phyloP scores from a whole-genome alignment of 1,140 invertebrate species.

The Alviniconcha marisindica region DNA sequence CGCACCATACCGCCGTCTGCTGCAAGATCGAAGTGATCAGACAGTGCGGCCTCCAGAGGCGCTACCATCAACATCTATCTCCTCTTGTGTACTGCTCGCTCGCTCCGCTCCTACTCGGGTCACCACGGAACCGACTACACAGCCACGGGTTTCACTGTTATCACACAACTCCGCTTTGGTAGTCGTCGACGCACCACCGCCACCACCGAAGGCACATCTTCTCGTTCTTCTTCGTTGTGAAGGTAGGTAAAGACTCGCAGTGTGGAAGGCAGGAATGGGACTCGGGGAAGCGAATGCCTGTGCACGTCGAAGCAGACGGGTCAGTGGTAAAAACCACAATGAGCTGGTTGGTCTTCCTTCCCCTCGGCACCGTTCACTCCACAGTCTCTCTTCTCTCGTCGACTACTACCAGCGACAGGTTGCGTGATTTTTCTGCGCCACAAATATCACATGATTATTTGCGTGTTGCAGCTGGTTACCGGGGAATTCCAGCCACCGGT shows the following conservation, averaged over 20 bases:
- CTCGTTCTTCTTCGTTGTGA: no score
- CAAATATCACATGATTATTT: no score
- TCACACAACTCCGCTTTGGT: background rate
- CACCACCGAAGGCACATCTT: background rate
- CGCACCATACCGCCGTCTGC: background rate
- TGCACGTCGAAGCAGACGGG: no score
- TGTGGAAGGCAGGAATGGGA: no score
- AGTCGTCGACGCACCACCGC: background rate
- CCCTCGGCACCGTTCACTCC: background rate
- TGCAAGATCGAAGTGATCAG: background rate
- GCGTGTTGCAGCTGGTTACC: background rate
- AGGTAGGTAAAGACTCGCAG: no score
- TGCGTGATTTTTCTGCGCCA: background rate
- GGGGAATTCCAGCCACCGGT: background rate
- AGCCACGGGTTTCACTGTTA: background rate
- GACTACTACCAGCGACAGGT: background rate
- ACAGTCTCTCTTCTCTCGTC: background rate
- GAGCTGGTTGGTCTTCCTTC: no score
- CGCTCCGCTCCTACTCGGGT: background rate
- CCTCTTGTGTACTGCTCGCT: background rate
- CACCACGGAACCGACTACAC: background rate
- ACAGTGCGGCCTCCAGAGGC: background rate
- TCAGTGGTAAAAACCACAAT: no score
- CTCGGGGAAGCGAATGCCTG: no score
- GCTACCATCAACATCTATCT: conserved; percentile 21